Conservation (phyloP, 92 coral and sea anemone genomes). For the Zoanthus sociatus region DNA sequence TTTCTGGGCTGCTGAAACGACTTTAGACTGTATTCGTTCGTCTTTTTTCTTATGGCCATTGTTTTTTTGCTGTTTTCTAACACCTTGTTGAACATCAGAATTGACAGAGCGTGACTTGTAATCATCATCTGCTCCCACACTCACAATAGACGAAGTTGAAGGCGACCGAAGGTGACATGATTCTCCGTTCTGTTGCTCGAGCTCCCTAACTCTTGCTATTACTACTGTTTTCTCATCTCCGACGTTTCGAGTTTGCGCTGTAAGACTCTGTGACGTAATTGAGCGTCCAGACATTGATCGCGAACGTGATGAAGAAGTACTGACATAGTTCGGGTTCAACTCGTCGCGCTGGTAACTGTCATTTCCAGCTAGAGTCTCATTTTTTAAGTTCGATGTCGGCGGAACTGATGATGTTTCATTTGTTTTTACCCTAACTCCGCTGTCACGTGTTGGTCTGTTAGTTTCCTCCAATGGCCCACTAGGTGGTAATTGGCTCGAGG, state of each 20-base stretch:
- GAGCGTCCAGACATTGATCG: constrained; percentile 42
- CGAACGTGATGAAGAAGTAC: constrained; percentile 7
- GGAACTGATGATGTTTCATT: neutral
- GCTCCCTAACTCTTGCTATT: constrained; percentile 38
- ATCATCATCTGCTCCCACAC: neutral
- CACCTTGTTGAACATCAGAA: constrained; percentile 15
- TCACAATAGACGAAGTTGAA: constrained; percentile 27
- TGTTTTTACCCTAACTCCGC: neutral
- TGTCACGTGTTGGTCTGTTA: constrained; percentile 7
- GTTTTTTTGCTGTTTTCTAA: constrained; percentile 28
- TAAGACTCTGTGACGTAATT: constrained; percentile 34
- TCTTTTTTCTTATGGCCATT: constrained; percentile 22
- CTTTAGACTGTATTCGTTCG: constrained; percentile 3
- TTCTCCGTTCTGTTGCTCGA: constrained; percentile 33
- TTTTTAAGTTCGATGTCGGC: neutral
- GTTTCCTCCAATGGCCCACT: neutral
- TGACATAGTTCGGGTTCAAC: neutral
- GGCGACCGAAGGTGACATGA: constrained; percentile 23
- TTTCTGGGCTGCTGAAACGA: neutral
- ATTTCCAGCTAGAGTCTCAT: constrained; percentile 4
- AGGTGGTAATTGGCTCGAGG: neutral
- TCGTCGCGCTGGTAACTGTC: constrained; percentile 21
- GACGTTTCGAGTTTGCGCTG: constrained; percentile 41
- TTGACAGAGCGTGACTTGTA: neutral
- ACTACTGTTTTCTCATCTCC: constrained; percentile 33